Evolutionary conservation across 2,113 vertebrate genomes (phyloP).

Genomic region (Nerophis ophidion): DNA sequence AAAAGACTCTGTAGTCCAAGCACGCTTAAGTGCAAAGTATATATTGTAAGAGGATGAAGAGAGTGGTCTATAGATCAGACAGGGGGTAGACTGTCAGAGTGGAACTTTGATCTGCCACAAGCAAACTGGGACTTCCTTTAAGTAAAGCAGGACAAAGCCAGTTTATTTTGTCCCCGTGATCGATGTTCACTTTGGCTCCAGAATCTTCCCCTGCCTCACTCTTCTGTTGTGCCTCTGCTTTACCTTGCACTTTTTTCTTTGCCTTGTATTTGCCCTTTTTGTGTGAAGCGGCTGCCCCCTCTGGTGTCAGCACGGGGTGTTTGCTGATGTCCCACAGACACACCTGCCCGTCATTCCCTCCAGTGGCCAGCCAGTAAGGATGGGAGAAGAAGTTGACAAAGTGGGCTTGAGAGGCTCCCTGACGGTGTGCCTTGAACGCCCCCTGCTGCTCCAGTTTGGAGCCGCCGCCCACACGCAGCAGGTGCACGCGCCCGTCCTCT

Average conservation of each 20-base stretch:
- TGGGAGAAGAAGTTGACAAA: constrained; percentile 78
- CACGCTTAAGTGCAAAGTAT: neutral
- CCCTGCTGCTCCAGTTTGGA: constrained; percentile 76
- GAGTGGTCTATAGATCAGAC: constrained; percentile 33
- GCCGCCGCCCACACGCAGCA: constrained; percentile 78
- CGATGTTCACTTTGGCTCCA: constrained; percentile 76
- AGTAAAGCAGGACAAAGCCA: constrained; percentile 79
- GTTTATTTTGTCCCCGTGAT: constrained; percentile 90
- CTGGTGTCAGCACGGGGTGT: constrained; percentile 62
- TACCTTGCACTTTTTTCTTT: constrained; percentile 51
- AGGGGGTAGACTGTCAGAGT: constrained; percentile 78
- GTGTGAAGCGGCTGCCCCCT: constrained; percentile 55
- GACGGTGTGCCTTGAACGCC: constrained; percentile 77
- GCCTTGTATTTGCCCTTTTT: constrained; percentile 68
- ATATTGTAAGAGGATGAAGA: neutral
- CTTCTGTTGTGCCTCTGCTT: constrained; percentile 3
- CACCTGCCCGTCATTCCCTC: constrained; percentile 88
- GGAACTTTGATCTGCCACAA: constrained; percentile 88
- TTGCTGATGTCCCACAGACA: constrained; percentile 83
- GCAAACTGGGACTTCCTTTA: constrained; percentile 75
- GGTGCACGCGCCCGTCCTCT: constrained; percentile 84
- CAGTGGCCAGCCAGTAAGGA: constrained; percentile 79
- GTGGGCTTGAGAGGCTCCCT: constrained; percentile 85
- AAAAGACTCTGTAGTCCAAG: no score
- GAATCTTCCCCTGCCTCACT: constrained; percentile 19